A percentile compares a stretch with the other conserved stretches of the same genome.
phyloP scores from a whole-genome alignment of 37 sponge, comb jelly and placozoan species.

The Petrosia ficiformis region DNA sequence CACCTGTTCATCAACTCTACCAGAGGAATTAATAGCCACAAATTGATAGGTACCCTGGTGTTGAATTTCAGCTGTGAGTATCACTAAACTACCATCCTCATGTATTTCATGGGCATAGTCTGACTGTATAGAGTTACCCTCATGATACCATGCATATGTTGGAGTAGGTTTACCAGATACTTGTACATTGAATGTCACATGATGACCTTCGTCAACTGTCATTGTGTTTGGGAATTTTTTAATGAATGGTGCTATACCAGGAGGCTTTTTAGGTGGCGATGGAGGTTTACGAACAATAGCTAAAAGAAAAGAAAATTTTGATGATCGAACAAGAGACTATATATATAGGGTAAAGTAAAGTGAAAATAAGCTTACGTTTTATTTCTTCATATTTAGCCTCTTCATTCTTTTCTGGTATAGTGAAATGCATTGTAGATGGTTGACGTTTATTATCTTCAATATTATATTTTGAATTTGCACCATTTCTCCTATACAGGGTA shows the following conservation, averaged over 20 bases:
- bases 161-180: conserved; percentile 32
- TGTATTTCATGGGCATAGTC: conserved; percentile 37
- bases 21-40: conserved; percentile 21
- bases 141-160: conserved; percentile 23
- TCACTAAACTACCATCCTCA: conserved; percentile 22
- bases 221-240: conserved; percentile 27
- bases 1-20: conserved; percentile 10
- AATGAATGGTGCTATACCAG: conserved; percentile 13
- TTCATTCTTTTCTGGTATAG: no score
- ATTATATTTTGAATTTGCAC: no score
- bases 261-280: not conserved
- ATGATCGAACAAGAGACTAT: no score
- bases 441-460: no score
- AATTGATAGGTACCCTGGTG: conserved; percentile 43
- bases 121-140: not conserved
- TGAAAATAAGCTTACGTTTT: no score
- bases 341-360: no score
- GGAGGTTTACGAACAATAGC: no score
- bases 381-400: not conserved
- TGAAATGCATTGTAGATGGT: no score
- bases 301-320: no score
- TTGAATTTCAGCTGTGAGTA: conserved; percentile 18
- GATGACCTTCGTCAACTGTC: conserved; percentile 23
- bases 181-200: conserved; percentile 20
- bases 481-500: no score